Evolutionary conservation across 2,797 vertebrate species (phyloP).

Genomic region (Arctocebus calabarensis): DNA sequence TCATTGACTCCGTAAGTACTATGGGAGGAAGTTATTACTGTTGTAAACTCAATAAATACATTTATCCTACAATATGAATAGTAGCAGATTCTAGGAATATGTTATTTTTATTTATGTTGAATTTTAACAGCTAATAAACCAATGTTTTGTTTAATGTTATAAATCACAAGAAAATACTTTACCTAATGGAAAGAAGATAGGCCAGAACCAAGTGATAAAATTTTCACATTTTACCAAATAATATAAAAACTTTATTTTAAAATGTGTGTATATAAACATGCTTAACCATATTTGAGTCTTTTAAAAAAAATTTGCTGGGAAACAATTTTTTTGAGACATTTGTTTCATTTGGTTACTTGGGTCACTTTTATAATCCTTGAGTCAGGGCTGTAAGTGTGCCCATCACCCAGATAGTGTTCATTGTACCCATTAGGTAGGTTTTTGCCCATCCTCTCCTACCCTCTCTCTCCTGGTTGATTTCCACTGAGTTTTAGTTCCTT

Average conservation of each 20-base stretch:
- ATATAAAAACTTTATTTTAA: background rate
- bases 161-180: background rate
- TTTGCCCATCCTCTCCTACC: too few species aligned
- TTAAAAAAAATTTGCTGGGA: too few species aligned
- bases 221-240: background rate
- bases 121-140: background rate
- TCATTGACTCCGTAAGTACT: background rate
- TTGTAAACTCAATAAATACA: background rate
- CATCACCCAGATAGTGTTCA: too few species aligned
- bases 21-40: background rate
- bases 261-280: background rate
- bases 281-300: background rate
- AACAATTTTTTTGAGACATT: too few species aligned
- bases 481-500: too few species aligned
- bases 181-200: background rate
- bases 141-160: constrained; percentile 11
- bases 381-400: too few species aligned
- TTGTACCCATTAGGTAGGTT: too few species aligned
- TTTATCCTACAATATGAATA: background rate
- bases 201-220: background rate
- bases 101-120: background rate
- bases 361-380: too few species aligned
- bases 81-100: background rate
- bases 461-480: too few species aligned
- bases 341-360: too few species aligned